phyloP scores from a whole-genome alignment of 2,113 vertebrate genomes.

The Scomber japonicus region DNA sequence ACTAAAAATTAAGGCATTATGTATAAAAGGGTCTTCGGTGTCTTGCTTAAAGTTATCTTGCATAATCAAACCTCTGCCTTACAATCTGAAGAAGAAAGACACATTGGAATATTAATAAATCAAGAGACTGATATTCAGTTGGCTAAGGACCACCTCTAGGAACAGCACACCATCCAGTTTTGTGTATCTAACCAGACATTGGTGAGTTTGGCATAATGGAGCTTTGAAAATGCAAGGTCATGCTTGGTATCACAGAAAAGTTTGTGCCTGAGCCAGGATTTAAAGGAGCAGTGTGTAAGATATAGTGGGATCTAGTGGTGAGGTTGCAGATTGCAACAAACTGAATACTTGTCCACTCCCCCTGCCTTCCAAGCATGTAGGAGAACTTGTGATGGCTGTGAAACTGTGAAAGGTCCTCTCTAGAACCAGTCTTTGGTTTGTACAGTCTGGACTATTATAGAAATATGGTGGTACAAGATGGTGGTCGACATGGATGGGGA shows the following conservation, averaged over 20 bases:
- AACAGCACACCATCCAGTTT: neutral
- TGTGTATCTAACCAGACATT: slow-evolving; percentile 6
- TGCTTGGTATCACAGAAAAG: slow-evolving; percentile 22
- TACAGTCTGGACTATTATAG: no score
- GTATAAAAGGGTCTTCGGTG: neutral
- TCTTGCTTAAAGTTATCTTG: neutral
- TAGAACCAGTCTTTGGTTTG: no score
- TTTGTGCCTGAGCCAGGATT: slow-evolving; percentile 7
- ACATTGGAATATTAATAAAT: neutral
- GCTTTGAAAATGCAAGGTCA: slow-evolving; percentile 7
- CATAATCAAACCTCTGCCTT: slow-evolving; percentile 7
- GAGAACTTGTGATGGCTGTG: no score
- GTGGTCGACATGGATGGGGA: no score
- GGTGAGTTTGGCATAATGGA: slow-evolving; percentile 16
- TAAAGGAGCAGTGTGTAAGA: no score
- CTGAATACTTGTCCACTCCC: no score
- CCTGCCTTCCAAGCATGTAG: no score
- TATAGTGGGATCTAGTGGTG: no score
- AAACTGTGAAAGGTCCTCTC: no score
- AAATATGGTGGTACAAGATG: no score
- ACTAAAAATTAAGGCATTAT: no score
- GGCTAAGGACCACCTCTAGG: neutral
- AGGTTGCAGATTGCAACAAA: no score
- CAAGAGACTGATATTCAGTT: neutral
- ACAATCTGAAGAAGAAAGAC: slow-evolving; percentile 18